Evolutionary conservation across 2,797 vertebrate genomes (phyloP).

Genomic region (Clamator glandarius): DNA sequence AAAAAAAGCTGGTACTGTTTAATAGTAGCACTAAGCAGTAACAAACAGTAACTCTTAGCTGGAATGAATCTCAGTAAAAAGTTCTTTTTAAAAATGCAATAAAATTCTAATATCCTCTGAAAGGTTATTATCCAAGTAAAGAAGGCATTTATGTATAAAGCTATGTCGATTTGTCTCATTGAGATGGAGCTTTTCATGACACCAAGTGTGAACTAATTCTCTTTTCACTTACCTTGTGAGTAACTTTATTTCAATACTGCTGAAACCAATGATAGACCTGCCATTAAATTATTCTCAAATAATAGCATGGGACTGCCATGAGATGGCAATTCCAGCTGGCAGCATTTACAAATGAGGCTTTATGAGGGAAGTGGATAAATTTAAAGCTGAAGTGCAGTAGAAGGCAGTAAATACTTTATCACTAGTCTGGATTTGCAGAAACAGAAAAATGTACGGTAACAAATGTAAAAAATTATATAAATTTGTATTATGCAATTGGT

Average conservation of each 20-base stretch:
- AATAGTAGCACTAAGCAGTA: not conserved
- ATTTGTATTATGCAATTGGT: slow-evolving; percentile 20
- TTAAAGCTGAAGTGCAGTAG: not conserved
- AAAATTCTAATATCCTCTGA: slow-evolving; percentile 30
- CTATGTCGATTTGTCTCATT: not conserved
- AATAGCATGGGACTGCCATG: not conserved
- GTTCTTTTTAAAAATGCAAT: slow-evolving; percentile 40
- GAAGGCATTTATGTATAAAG: slow-evolving; percentile 26
- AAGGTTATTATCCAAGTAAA: slow-evolving; percentile 36
- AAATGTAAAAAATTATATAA: not conserved
- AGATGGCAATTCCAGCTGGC: slow-evolving; percentile 31
- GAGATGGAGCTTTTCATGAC: slow-evolving; percentile 27
- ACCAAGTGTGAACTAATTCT: slow-evolving; percentile 13
- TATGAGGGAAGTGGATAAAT: not conserved
- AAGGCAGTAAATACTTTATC: not conserved
- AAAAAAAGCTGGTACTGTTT: not conserved
- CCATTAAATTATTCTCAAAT: slow-evolving; percentile 35
- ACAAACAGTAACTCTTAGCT: not conserved
- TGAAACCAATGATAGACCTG: slow-evolving; percentile 3
- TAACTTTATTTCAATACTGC: slow-evolving; percentile 22
- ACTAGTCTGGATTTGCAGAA: not conserved
- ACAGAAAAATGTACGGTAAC: not conserved
- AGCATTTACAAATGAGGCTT: not conserved
- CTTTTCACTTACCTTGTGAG: slow-evolving; percentile 24
- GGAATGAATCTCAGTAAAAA: not conserved